Evolutionary conservation across 2,797 vertebrate genomes (phyloP).

Genomic region (Sarcophilus harrisii): DNA sequence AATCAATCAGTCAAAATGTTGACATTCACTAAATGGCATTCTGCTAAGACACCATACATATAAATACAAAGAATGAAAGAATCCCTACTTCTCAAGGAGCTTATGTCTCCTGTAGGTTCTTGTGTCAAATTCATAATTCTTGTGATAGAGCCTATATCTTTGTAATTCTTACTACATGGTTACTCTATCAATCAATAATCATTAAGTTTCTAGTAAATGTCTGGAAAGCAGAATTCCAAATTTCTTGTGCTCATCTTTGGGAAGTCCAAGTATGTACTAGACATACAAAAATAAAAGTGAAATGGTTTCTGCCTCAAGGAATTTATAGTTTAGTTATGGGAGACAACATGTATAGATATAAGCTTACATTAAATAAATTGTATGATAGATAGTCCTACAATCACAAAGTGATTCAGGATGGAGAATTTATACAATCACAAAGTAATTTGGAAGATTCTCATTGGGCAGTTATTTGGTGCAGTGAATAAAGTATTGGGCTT

Average conservation of each 20-base stretch:
- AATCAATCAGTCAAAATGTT: not conserved
- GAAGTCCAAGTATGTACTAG: not conserved
- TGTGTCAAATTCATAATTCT: not conserved
- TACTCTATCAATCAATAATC: not conserved
- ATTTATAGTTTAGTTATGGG: not conserved
- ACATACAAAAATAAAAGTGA: not conserved
- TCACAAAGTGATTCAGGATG: not conserved
- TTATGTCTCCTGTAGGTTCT: not conserved
- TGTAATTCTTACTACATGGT: not conserved
- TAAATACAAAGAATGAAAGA: not conserved
- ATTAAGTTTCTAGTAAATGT: not conserved
- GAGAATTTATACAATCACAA: not conserved
- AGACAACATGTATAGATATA: not conserved
- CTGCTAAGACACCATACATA: not conserved
- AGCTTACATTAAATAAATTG: not conserved
- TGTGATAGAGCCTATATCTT: not conserved
- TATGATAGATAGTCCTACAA: not conserved
- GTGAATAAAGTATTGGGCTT: too few relatives aligned
- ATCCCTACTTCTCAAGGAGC: not conserved
- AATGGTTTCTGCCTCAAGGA: not conserved
- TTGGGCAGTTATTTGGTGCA: too few relatives aligned
- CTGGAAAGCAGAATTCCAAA: not conserved
- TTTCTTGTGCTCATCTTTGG: not conserved
- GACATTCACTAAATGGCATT: not conserved
- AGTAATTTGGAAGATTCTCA: not conserved